phyloP scores from a whole-genome alignment of 2,888 invertebrate species.

The Diogma glabrata region DNA sequence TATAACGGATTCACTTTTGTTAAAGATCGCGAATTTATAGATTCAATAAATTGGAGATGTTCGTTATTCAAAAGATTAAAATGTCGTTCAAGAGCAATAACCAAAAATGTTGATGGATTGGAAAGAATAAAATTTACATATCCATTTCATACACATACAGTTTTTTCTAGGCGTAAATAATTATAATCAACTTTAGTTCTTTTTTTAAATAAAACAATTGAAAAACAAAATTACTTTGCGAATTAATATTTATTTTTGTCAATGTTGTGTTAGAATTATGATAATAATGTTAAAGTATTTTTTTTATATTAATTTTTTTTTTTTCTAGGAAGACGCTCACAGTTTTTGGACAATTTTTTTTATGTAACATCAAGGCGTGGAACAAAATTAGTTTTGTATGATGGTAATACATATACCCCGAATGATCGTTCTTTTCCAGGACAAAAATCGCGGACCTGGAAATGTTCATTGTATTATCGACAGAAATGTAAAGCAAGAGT shows the following conservation, averaged over 20 bases:
- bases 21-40: constrained; percentile 18
- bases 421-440: constrained; percentile 30
- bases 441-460: constrained; percentile 32
- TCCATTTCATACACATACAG: constrained; percentile 16
- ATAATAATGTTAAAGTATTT: too few relatives aligned
- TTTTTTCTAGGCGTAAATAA: background rate
- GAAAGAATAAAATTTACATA: constrained; percentile 16
- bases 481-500: constrained; percentile 25
- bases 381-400: constrained; percentile 23
- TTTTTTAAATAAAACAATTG: too few relatives aligned
- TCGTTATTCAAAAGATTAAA: constrained; percentile 14
- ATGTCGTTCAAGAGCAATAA: constrained; percentile 18
- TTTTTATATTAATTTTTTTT: too few relatives aligned
- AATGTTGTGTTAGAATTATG: too few relatives aligned
- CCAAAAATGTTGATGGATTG: constrained; percentile 15
- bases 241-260: too few relatives aligned
- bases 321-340: too few relatives aligned
- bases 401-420: constrained; percentile 34
- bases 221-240: too few relatives aligned
- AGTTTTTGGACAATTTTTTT: too few relatives aligned
- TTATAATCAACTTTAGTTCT: too few relatives aligned
- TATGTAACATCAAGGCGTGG: constrained; percentile 18
- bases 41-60: constrained; percentile 19
- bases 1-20: constrained; percentile 17
- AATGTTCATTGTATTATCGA: constrained; percentile 36